Evolutionary conservation across 2,797 vertebrate genomes (phyloP).

Genomic region (Eidolon dupreanum): DNA sequence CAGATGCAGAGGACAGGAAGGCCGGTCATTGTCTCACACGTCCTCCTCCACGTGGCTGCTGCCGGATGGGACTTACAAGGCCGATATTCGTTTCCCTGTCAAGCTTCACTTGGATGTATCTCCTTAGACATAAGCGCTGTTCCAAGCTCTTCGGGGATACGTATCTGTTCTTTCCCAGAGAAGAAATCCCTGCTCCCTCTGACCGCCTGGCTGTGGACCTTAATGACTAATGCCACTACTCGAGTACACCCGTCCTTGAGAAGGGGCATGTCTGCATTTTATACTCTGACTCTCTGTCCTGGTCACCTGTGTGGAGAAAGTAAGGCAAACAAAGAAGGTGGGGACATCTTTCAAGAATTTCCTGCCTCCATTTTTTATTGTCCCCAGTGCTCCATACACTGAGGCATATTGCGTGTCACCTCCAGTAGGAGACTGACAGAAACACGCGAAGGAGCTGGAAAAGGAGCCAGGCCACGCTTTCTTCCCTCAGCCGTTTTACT

Average conservation of each 20-base stretch:
- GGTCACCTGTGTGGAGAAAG: background rate
- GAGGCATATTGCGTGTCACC: background rate
- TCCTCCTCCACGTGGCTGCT: background rate
- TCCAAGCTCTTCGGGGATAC: background rate
- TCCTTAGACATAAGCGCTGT: background rate
- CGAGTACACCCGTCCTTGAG: background rate
- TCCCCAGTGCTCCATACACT: background rate
- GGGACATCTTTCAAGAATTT: background rate
- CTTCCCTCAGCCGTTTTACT: background rate
- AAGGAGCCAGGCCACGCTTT: background rate
- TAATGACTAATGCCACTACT: background rate
- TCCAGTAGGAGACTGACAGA: background rate
- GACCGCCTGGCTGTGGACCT: background rate
- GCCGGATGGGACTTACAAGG: background rate
- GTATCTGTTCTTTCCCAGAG: background rate
- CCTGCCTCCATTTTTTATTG: background rate
- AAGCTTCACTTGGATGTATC: background rate
- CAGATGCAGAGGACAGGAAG: too few species aligned
- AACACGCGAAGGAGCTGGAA: too few species aligned
- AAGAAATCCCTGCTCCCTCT: background rate
- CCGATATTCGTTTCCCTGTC: background rate
- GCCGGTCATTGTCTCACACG: background rate
- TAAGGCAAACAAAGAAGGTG: background rate
- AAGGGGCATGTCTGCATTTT: too few species aligned
- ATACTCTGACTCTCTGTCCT: background rate